Conservation (phyloP, 2,113 vertebrate species). For the Pipa parva region DNA sequence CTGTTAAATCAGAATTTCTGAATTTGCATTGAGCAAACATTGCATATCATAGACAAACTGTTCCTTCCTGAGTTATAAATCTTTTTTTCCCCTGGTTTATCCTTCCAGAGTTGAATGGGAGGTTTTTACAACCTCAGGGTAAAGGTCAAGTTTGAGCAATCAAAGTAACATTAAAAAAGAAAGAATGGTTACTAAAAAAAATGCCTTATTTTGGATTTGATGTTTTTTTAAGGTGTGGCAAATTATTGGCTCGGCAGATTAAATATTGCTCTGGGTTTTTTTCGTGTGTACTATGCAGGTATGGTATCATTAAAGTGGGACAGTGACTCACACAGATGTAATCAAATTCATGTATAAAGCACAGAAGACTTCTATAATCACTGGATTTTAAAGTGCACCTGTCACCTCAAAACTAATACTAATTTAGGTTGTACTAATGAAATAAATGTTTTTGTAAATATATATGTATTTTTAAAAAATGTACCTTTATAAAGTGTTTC, state of each 20-base stretch:
- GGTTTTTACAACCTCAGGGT: background rate
- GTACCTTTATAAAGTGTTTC: no score
- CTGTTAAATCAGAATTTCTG: background rate
- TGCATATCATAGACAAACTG: background rate
- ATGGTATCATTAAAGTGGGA: no score
- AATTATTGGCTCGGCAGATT: background rate
- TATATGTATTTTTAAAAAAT: no score
- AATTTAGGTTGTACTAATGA: no score
- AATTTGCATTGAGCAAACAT: constrained; percentile 3
- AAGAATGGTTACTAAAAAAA: background rate
- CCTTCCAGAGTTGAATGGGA: background rate
- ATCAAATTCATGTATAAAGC: no score
- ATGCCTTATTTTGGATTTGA: background rate
- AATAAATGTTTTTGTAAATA: no score
- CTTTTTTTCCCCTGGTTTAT: background rate
- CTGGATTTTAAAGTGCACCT: no score
- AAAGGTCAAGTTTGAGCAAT: constrained; percentile 8
- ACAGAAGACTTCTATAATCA: no score
- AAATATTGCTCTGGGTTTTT: background rate
- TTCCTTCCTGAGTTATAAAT: constrained; percentile 9
- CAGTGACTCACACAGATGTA: no score
- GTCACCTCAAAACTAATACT: no score
- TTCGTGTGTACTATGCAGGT: no score
- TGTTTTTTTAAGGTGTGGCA: background rate
- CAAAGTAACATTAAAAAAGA: background rate